phyloP scores from a whole-genome alignment of 2,888 invertebrate species.

The Ornithoptera alexandrae region DNA sequence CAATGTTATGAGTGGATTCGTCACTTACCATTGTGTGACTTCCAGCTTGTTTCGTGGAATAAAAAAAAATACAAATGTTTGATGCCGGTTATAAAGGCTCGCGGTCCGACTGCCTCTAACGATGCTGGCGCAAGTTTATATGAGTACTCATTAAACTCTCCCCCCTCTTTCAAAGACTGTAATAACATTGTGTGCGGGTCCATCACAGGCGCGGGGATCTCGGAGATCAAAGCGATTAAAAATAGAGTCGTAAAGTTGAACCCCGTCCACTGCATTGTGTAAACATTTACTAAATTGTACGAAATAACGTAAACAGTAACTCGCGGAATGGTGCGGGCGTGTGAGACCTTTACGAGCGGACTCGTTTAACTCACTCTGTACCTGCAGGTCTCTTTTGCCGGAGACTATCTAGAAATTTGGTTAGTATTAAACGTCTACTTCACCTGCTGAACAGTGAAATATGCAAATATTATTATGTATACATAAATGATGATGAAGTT shows the following conservation, averaged over 20 bases:
- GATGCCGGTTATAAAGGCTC: constrained; percentile 20
- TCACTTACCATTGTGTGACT: no score
- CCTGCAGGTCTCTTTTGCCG: no score
- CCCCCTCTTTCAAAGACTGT: constrained; percentile 29
- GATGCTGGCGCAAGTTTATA: constrained; percentile 25
- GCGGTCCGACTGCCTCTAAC: constrained; percentile 22
- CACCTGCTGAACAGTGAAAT: no score
- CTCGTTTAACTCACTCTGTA: constrained; percentile 31
- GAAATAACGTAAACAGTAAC: constrained; percentile 31
- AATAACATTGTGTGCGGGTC: constrained; percentile 29
- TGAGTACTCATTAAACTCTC: constrained; percentile 30
- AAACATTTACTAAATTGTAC: constrained; percentile 64
- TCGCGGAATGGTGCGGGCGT: constrained; percentile 31
- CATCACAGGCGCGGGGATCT: constrained; percentile 23
- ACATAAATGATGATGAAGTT: no score
- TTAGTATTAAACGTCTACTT: no score
- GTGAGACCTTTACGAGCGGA: constrained; percentile 48
- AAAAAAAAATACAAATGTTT: neutral
- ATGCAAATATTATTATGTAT: no score
- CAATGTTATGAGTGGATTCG: no score
- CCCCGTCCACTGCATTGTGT: constrained; percentile 47
- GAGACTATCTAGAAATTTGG: no score
- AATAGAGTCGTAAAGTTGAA: constrained; percentile 58
- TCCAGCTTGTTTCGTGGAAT: no score
- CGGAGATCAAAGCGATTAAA: constrained; percentile 62